Base-by-base conservation (phyloP, 1,140 invertebrate genomes). In the Diachasmimorpha longicaudata region DNA sequence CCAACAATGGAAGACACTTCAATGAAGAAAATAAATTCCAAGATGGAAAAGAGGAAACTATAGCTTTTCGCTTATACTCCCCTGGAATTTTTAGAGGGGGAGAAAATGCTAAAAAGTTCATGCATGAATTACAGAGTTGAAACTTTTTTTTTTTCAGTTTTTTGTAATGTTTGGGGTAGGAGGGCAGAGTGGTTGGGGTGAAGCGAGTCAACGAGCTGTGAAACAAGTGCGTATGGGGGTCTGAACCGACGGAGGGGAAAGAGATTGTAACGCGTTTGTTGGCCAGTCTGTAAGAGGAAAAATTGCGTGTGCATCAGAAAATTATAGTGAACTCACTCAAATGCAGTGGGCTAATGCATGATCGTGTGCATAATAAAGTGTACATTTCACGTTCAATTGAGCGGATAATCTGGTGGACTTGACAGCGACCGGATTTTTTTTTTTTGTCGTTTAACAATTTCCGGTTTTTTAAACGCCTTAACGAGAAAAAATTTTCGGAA, bases 121-220 rank as follows among this genome's bases (percentile, higher is more conserved):
- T 25, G 23, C 58, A 63, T 63, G 58, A 63, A 63, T 63, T 63
- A 63, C 23, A 31, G 23, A 55, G 42, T 52, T 52, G 19, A 55
- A 55, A 37, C 13, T 72, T 72, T 42, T 42, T 42, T 42, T 42
- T 48, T 55, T 23, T 25, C 48, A 10, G 25, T 44, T 63, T 46
- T 58, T 44, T 58, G 46, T 25, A 14, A 48, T 58, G 70, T 72
- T 63, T 63, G 74, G 67, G 66, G 16, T 66, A 71, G 78, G 31
- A 14, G 39, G 46, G 10, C 76, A 78, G 70, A 39, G 31, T 58
- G 11, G 55, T 19, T 44, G 39, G 55, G 39, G 75, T 69, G 69
- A 70, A 70, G 48, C 31, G 9, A 74, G 74, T 78, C 80, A 83
- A 82, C 81, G 80, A 83, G 80, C 80, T 78, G 75, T 82, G 79